Percentiles rank a stretch among this genome's conserved stretches.
Evolutionary conservation across 2,888 invertebrate genomes (phyloP).

Genomic region (Synanthedon formicaeformis): DNA sequence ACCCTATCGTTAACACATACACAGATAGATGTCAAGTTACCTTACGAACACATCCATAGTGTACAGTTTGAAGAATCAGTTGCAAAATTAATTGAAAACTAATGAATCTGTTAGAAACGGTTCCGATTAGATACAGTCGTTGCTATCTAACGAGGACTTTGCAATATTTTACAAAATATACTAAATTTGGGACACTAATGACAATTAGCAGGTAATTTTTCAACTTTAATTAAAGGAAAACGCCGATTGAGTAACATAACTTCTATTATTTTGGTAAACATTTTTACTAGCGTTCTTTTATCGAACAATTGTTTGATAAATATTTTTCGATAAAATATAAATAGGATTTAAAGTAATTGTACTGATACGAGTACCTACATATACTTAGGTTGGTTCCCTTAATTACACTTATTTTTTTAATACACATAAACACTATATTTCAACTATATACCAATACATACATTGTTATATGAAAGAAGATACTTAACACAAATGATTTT

Average conservation of each 20-base stretch:
- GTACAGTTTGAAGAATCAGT: not conserved
- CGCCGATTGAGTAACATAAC: not conserved
- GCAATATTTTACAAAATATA: conserved; percentile 4
- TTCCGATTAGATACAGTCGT: not conserved
- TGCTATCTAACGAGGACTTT: not conserved
- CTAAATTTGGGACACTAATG: not conserved
- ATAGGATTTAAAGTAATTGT: no score
- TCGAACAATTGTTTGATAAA: no score
- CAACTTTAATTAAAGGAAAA: not conserved
- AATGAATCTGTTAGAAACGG: conserved; percentile 1
- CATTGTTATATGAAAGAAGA: no score
- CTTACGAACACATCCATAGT: conserved; percentile 15
- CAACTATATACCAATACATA: no score
- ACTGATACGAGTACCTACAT: no score
- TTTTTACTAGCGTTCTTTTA: no score
- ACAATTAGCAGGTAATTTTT: not conserved
- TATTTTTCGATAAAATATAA: no score
- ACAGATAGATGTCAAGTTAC: conserved; percentile 21
- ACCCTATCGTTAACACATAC: conserved; percentile 10
- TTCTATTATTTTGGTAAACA: not conserved
- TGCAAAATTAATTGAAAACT: not conserved
- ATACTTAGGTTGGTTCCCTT: no score
- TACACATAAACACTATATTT: no score
- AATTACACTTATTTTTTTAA: no score
- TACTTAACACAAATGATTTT: no score